Evolutionary conservation across 2,113 vertebrate genomes (phyloP), one percentile per base, ranked within the genome.

Genomic region (Genyomyrus donnyi): DNA sequence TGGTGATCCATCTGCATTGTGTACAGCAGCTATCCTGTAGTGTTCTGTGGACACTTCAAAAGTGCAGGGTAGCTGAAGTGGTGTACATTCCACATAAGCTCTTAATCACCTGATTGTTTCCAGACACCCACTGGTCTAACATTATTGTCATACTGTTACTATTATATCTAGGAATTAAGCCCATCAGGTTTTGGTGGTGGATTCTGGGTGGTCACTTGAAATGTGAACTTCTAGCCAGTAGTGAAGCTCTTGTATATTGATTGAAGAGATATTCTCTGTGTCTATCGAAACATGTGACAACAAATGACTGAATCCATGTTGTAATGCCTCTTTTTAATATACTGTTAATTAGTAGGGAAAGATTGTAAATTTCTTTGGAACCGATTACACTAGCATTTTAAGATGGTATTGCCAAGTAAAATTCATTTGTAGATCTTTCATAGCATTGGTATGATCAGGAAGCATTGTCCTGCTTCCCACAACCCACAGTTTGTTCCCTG

Each of bases 1-100:
- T 87, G 85, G 85, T 52, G 27, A 49, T 87, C 85, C 49, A 87
- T 87, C 10, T 49, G 49, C 49, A 85, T 24, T 85, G 83, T 85
- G 24, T 85, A 24, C 83, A 48, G 39, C 39, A 85, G 27, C 49
- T 52, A 50, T 35, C 10, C 46, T 52, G 21, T 52, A 11, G 46
- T n/a, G 49, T 48, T 27, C 48, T 87, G 48, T 49, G 85, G 5
- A 19, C 17, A 85, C 83, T 84, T 86, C 48, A 19, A 5, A 86
- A 86, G 46, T 52, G 49, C 49, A 87, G 85, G 50, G 85, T 27
- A 56, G n/a, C 50, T 87, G 17, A 35, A 53, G 49, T 87, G 85
- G 45, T 27, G 13, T 87, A 21, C 50, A 53, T 87, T 87, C 50
- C 49, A 53, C 48, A 46, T 53, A 87, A 53, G 85, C 49, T 87